Evolutionary conservation across 2,113 vertebrate species (phyloP), one percentile per base, ranked within the genome.

Genomic region (Misgurnus anguillicaudatus): DNA sequence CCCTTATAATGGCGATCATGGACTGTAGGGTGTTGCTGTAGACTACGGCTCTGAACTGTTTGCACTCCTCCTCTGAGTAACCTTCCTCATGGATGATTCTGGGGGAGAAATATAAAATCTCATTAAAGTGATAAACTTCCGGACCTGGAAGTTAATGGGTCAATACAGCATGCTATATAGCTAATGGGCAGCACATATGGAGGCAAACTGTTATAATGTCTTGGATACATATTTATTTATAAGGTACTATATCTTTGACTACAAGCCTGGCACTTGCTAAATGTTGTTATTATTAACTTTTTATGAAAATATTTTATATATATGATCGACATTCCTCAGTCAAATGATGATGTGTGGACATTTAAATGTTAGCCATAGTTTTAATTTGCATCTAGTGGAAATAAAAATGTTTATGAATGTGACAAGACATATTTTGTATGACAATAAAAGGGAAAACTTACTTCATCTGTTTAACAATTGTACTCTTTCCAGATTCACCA

Each of bases 381-480:
- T 72, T 58, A 17, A 0, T 16, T 70, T 70, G 17, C 68, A 70
- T 70, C 48, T 16, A 10, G 6, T 9, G 6, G 1, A 73, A 3
- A 14, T 58, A 36, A 5, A 3, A 57, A 41, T 14, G 10, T 7
- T 60, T 42, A 19, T 41, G 11, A 73, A 73, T 21, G 51, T 39
- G 47, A 10, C 4, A 31, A 45, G 11, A 79, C n/a, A 16, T 38
- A 17, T 21, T 21, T 31, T 38, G 48, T 24, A 41, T 21, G 19
- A 61, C 19, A 57, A 31, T 38, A 57, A 14, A 39, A 1, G n/a
- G 53, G 3, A 1, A 63, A 10, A 94, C 97, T 96, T 94, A 99
- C 97, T 99, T 99, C 97, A 99, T 99, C 88, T 99, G 97, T 90
- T 99, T 99, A 63, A 99, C 97, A 91, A 99, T 99, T 66, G 97